Evolutionary conservation across 2,888 invertebrate species (phyloP).

Genomic region (Drosophila tanythrix): DNA sequence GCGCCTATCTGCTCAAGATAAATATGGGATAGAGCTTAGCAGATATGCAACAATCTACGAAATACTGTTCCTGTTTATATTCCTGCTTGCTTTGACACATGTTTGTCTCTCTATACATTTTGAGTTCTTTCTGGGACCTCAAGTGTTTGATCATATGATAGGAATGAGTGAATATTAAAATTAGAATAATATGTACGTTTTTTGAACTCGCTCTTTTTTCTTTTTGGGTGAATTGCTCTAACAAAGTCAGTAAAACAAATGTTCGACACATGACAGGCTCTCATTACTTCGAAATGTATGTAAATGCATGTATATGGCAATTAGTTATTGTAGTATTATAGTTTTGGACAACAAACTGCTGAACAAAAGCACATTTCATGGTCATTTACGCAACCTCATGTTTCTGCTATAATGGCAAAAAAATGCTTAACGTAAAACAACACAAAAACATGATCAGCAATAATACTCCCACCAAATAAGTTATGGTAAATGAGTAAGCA

Average conservation of each 20-base stretch:
- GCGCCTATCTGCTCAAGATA: conserved; percentile 4
- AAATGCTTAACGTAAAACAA: conserved; percentile 33
- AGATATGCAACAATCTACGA: conserved; percentile 8
- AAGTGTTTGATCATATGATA: conserved; percentile 20
- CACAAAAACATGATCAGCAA: conserved; percentile 26
- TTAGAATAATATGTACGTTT: conserved; percentile 3
- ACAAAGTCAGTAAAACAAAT: conserved; percentile 77
- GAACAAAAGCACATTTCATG: conserved; percentile 71
- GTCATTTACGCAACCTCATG: conserved; percentile 62
- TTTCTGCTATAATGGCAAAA: conserved; percentile 18
- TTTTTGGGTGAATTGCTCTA: conserved; percentile 21
- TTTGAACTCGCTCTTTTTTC: not conserved
- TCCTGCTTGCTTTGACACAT: not conserved
- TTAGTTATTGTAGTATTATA: conserved; percentile 10
- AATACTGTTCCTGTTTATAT: not conserved
- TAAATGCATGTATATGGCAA: conserved; percentile 6
- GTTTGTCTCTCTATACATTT: not conserved
- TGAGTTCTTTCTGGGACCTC: not conserved
- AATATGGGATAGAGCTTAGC: not conserved
- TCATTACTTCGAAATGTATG: conserved; percentile 10
- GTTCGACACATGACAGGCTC: conserved; percentile 36
- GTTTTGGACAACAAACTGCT: conserved; percentile 21
- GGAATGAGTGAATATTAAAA: conserved; percentile 6
- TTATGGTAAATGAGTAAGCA: conserved; percentile 26
- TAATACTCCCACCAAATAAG: conserved; percentile 14